These are phyloP conservation scores for Trachops cirrhosus DNA, from an alignment of 2,797 vertebrate genomes.

Conservation along the genomic window DNA sequence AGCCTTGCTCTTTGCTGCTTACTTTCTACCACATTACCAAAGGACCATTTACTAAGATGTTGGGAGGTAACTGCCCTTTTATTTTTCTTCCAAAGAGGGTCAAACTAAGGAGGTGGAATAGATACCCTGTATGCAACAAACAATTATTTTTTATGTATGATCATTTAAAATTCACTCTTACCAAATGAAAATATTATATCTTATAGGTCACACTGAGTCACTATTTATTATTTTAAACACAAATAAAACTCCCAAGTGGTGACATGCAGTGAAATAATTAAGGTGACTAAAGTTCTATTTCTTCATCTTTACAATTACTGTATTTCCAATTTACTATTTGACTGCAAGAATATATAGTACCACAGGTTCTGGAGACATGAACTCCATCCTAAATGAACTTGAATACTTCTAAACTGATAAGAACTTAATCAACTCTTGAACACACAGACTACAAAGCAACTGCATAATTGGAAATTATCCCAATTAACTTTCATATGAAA, in stretches of 20 bases:
- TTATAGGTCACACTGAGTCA: background rate
- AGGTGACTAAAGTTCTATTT: background rate
- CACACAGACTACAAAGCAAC: background rate
- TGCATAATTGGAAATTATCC: background rate
- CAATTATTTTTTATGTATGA: background rate
- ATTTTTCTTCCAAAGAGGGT: background rate
- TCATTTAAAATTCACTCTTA: background rate
- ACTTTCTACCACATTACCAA: background rate
- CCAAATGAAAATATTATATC: background rate
- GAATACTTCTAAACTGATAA: background rate
- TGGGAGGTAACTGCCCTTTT: background rate
- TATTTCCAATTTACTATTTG: background rate
- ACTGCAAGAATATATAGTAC: background rate
- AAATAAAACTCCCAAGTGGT: background rate
- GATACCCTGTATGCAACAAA: background rate
- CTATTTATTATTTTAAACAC: conserved; percentile 15
- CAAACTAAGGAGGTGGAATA: background rate
- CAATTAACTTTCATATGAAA: background rate
- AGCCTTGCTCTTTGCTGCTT: background rate
- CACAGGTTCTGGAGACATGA: background rate
- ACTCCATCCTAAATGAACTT: background rate
- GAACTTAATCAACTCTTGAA: background rate
- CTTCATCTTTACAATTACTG: background rate
- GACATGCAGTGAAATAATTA: background rate
- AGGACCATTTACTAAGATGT: background rate